Evolutionary conservation across 2,797 vertebrate genomes (phyloP), one percentile per base, ranked within the genome.

Genomic region (Chloroceryle amazona): DNA sequence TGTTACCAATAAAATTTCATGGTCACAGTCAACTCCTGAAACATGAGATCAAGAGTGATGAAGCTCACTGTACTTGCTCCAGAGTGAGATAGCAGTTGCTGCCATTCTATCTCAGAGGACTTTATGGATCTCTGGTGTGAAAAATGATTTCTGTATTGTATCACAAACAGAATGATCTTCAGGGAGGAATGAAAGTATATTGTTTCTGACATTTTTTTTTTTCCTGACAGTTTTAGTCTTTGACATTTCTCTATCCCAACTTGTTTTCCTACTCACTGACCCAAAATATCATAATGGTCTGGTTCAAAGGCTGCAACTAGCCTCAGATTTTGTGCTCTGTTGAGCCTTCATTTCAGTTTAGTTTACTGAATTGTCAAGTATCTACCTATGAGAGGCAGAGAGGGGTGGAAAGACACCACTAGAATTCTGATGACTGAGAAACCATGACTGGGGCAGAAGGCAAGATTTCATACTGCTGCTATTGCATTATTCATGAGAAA

Each of bases 111-210:
- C 72, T 93, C 86, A 95, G 79, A 89, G 92, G 81, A 81, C 89
- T 96, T 97, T 88, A 83, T 95, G 82, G 90, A 66, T 97, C 96
- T 96, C 74, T 96, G 97, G 94, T 98, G 92, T 96, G 96, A 97
- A 93, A 98, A 97, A 97, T 93, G 63, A 96, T 96, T 94, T 89
- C 86, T 54, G 49, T 67, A 51, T 83, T 85, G 19, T 78, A 85
- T 96, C 84, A 75, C 42, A 81, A 76, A 74, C 60, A 81, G 89
- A 97, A 67, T 95, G 81, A 96, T 88, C 96, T 97, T 93, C 71
- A 74, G 85, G 74, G 88, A 94, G 65, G 85, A 88, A 94, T 96
- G 63, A 87, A 92, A 90, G 76, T 82, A 25, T 81, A 90, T 97
- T 82, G 79, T 88, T 96, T 96, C 91, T 97, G 97, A 97, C 72